Conservation (phyloP, 2,888 invertebrate genomes). For the Corbicula japonica region DNA sequence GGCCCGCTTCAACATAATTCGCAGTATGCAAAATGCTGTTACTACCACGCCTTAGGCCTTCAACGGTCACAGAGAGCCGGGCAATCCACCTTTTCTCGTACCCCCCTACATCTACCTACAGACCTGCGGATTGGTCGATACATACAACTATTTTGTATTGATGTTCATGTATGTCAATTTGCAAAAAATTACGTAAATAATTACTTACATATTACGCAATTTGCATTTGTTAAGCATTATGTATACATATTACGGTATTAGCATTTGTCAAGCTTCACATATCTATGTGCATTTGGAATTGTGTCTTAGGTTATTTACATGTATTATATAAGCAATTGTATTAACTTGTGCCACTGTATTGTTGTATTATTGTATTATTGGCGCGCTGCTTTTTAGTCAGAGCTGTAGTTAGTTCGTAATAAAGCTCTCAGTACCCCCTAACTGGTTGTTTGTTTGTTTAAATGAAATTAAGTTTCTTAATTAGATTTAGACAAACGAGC, state of each 20-base stretch:
- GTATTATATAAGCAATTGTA: not conserved
- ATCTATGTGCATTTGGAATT: not conserved
- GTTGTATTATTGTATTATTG: not conserved
- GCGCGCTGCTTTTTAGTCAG: slow-evolving; percentile 10
- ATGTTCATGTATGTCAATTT: too few relatives aligned
- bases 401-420: slow-evolving; percentile 11
- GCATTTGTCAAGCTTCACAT: not conserved
- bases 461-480: too few relatives aligned
- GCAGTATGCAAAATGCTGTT: not conserved
- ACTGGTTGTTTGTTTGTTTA: too few relatives aligned
- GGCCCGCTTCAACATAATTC: not conserved
- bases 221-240: not conserved
- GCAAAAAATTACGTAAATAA: too few relatives aligned
- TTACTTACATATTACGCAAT: slow-evolving; percentile 4
- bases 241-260: not conserved
- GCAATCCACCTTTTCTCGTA: not conserved
- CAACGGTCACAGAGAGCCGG: not conserved
- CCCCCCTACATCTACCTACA: not conserved
- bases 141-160: slow-evolving; percentile 2
- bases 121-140: not conserved
- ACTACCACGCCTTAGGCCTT: too few relatives aligned
- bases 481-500: too few relatives aligned
- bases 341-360: not conserved
- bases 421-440: slow-evolving; percentile 17
- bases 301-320: not conserved